Percentiles rank a stretch among this genome's conserved stretches.
phyloP scores from a whole-genome alignment of 64 coral and sea anemone genomes.

The Stylophora pistillata region DNA sequence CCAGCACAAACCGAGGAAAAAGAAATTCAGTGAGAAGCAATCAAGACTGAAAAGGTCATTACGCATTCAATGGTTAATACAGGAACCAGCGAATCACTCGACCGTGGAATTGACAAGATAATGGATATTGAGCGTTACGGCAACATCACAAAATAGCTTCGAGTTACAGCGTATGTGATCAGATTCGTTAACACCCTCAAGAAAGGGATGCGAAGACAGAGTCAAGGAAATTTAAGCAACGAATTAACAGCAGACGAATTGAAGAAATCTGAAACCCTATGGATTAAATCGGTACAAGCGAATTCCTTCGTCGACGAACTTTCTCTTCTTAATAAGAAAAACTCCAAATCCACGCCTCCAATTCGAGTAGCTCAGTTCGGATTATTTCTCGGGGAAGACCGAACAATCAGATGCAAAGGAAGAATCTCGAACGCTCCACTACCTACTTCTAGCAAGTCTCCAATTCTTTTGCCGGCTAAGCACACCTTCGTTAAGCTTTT shows the following conservation, averaged over 20 bases:
- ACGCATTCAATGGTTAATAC: constrained; percentile 15
- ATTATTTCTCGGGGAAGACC: background rate
- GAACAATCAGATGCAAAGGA: constrained; percentile 9
- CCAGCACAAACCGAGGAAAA: background rate
- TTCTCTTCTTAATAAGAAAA: background rate
- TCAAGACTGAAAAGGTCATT: background rate
- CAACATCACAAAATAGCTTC: background rate
- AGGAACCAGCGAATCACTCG: background rate
- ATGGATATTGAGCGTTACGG: background rate
- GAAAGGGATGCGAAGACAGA: background rate
- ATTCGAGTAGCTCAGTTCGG: constrained; percentile 26
- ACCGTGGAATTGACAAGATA: background rate
- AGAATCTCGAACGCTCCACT: constrained; percentile 1
- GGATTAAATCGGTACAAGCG: background rate
- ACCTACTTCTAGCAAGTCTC: background rate
- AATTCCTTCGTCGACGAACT: background rate
- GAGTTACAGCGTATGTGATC: background rate
- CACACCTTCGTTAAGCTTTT: background rate
- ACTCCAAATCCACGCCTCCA: background rate
- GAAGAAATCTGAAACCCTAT: background rate
- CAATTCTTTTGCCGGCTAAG: constrained; percentile 4
- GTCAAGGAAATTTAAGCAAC: background rate
- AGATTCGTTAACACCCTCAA: background rate
- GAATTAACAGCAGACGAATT: background rate
- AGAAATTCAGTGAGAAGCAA: background rate